Percentiles rank a stretch among this genome's conserved stretches.
Conservation (phyloP, 2,888 invertebrate species). For the Agriopis leucophaearia region DNA sequence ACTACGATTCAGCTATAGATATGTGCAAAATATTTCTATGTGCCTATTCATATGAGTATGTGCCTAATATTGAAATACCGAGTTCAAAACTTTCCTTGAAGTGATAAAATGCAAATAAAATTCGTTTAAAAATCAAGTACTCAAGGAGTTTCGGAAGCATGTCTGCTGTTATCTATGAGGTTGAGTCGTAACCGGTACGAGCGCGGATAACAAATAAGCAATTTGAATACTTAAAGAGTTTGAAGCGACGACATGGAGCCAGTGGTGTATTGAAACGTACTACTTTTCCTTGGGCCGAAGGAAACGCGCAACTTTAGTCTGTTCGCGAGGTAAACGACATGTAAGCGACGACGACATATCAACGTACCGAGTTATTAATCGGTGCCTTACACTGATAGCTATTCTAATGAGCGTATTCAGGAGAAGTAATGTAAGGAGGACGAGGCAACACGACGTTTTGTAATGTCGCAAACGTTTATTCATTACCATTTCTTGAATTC, state of each 20-base stretch:
- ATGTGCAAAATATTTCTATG: background rate
- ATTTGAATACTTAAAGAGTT: constrained; percentile 75
- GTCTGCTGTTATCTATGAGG: constrained; percentile 66
- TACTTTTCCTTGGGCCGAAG: constrained; percentile 67
- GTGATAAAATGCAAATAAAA: constrained; percentile 40
- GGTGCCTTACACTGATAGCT: constrained; percentile 82
- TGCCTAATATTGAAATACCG: constrained; percentile 1
- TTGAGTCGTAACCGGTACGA: constrained; percentile 67
- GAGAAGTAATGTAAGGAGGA: constrained; percentile 77
- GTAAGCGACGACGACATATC: constrained; percentile 77
- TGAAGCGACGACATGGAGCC: constrained; percentile 60
- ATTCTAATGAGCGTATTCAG: constrained; percentile 82
- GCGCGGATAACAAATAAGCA: constrained; percentile 68
- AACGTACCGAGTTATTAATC: constrained; percentile 80
- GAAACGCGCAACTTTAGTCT: constrained; percentile 57
- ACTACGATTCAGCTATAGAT: background rate
- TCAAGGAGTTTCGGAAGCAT: constrained; percentile 54
- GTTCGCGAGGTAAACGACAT: constrained; percentile 81
- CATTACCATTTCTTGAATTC: constrained; percentile 45
- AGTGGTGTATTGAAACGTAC: constrained; percentile 21
- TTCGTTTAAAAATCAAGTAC: constrained; percentile 60
- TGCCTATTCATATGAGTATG: background rate
- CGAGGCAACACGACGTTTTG: constrained; percentile 76
- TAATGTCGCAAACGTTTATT: constrained; percentile 51
- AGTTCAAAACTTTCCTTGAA: constrained; percentile 28